Evolutionary conservation across 2,113 vertebrate species (phyloP).

Genomic region (Actinemys pallida): DNA sequence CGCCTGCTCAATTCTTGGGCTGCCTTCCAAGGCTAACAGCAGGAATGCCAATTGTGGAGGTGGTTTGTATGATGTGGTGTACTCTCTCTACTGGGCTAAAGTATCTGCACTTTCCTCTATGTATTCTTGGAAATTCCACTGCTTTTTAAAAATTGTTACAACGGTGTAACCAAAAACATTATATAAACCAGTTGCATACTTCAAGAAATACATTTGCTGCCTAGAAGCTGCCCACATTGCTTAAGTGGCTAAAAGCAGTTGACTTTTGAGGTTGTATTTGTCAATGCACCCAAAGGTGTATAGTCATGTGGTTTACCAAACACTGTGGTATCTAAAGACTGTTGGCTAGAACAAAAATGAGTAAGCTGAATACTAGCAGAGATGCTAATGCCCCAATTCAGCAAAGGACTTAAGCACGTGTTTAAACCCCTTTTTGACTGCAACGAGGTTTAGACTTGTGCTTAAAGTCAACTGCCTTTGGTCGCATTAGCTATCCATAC

Average conservation of each 20-base stretch:
- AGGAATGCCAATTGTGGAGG: conserved; percentile 28
- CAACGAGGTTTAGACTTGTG: background rate
- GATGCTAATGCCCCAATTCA: background rate
- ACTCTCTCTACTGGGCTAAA: conserved; percentile 1
- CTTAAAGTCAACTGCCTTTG: conserved; percentile 18
- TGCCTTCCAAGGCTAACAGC: conserved; percentile 57
- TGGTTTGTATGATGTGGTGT: conserved; percentile 71
- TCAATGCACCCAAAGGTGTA: conserved; percentile 28
- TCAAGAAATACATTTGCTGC: conserved; percentile 33
- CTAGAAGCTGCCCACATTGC: conserved; percentile 20
- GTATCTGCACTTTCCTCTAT: conserved; percentile 40
- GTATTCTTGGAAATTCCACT: conserved; percentile 71
- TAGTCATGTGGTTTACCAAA: conserved; percentile 45
- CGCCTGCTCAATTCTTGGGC: conserved; percentile 33
- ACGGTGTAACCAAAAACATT: conserved; percentile 43
- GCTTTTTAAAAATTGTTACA: background rate
- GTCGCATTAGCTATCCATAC: background rate
- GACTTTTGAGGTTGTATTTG: conserved; percentile 52
- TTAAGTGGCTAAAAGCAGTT: conserved; percentile 23
- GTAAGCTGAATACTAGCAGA: conserved; percentile 30
- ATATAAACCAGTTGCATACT: conserved; percentile 45
- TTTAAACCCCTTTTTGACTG: conserved; percentile 21
- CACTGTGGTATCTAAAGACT: background rate
- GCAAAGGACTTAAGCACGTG: background rate
- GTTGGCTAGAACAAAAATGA: conserved; percentile 1